A percentile compares a stretch with the other conserved stretches of the same genome.
These are phyloP conservation scores for Paramormyrops hopkinsi DNA, from an alignment of 2,797 vertebrate species.

Conservation along the genomic window DNA sequence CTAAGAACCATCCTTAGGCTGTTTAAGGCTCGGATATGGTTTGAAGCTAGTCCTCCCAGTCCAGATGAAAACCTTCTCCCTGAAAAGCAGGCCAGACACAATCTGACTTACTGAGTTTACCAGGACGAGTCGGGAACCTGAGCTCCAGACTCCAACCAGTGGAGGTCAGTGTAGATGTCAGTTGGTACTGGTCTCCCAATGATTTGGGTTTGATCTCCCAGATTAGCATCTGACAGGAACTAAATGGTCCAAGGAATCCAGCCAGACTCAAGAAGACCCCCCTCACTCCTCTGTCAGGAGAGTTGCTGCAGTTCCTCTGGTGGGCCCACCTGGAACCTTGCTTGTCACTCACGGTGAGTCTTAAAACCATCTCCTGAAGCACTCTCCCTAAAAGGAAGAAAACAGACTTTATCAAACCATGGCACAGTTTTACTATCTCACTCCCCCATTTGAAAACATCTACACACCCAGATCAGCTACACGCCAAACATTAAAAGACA, in stretches of 20 bases:
- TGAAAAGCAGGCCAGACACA: neutral
- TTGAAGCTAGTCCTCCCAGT: neutral
- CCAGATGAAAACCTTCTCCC: neutral
- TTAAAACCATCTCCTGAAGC: constrained; percentile 53
- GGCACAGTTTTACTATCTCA: neutral
- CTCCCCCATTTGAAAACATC: neutral
- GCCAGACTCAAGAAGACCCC: neutral
- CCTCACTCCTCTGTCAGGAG: neutral
- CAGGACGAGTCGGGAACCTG: neutral
- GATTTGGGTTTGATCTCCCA: neutral
- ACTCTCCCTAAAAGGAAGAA: constrained; percentile 49
- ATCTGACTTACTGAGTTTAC: neutral
- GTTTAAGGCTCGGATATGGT: neutral
- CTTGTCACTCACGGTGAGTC: constrained; percentile 56
- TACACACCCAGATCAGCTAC: neutral
- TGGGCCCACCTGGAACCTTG: constrained; percentile 3
- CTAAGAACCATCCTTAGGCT: neutral
- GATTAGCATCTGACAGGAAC: neutral
- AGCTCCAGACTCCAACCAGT: neutral
- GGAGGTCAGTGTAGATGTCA: neutral
- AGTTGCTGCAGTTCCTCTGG: neutral
- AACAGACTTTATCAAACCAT: neutral
- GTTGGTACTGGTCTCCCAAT: neutral
- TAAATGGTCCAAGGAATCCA: neutral
- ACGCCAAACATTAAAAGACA: neutral